Evolutionary conservation across 2,888 invertebrate genomes (phyloP).

Genomic region (Kuschelorhynchus macadamiae): DNA sequence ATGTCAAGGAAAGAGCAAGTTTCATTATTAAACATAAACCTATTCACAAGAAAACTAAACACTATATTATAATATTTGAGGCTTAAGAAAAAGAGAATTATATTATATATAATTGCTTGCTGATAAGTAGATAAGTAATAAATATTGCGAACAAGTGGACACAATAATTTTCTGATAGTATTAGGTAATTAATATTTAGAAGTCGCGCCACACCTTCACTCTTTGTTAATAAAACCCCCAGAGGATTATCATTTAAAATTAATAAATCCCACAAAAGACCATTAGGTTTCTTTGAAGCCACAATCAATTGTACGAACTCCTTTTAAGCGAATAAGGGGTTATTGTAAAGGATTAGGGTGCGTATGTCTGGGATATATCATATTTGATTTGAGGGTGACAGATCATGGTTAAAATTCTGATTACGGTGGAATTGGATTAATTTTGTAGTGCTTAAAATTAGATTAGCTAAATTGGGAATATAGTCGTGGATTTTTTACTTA

Average conservation of each 20-base stretch:
- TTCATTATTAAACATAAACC: no score
- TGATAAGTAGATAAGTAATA: no score
- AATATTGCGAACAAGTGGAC: no score
- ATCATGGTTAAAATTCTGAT: slow-evolving; percentile 13
- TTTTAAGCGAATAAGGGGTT: slow-evolving; percentile 30
- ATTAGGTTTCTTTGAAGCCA: slow-evolving; percentile 32
- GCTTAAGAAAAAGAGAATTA: no score
- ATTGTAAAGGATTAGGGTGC: slow-evolving; percentile 35
- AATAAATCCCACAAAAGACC: slow-evolving; percentile 33
- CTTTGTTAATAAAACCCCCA: no score
- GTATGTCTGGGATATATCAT: slow-evolving; percentile 24
- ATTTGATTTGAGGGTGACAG: slow-evolving; percentile 19
- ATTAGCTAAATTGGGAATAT: neutral
- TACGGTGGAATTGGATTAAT: slow-evolving; percentile 12
- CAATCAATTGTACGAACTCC: slow-evolving; percentile 32
- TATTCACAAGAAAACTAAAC: no score
- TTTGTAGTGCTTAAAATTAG: neutral
- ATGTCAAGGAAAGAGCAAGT: no score
- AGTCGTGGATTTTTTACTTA: neutral
- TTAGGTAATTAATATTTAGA: no score
- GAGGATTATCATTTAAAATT: slow-evolving; percentile 27
- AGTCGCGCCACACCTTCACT: no score
- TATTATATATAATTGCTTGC: no score
- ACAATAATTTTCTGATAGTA: no score
- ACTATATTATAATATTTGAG: no score